phyloP scores from a whole-genome alignment of 2,888 invertebrate species.

The Drosophila lutescens region DNA sequence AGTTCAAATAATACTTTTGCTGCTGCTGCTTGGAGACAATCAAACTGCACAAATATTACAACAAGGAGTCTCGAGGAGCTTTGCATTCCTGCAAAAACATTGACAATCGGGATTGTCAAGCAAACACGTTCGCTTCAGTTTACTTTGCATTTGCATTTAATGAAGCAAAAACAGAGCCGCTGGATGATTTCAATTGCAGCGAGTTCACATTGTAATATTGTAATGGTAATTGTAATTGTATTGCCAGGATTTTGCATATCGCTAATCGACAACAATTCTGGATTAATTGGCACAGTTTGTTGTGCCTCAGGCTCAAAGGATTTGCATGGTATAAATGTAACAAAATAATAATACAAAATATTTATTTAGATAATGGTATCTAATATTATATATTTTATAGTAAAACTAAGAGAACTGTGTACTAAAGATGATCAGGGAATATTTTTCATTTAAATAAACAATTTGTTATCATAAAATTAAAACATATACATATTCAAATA shows the following conservation, averaged over 20 bases:
- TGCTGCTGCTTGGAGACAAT: constrained; percentile 13
- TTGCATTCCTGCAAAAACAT: constrained; percentile 41
- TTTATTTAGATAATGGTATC: no score
- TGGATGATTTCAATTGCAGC: not conserved
- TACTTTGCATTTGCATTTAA: constrained; percentile 58
- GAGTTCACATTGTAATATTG: not conserved
- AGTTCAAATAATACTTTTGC: constrained; percentile 16
- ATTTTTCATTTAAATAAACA: no score
- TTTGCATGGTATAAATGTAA: not conserved
- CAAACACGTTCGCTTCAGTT: constrained; percentile 35
- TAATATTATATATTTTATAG: no score
- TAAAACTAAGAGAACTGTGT: no score
- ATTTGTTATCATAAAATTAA: no score
- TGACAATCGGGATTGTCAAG: constrained; percentile 36
- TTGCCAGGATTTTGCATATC: not conserved
- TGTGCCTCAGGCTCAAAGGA: not conserved
- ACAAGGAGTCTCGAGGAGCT: not conserved
- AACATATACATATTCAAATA: no score
- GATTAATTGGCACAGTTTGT: not conserved
- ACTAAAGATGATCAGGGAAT: no score
- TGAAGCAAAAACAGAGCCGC: constrained; percentile 24
- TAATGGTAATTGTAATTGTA: no score
- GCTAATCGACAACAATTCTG: not conserved
- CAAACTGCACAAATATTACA: constrained; percentile 43
- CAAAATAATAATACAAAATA: no score